Evolutionary conservation across 2,113 vertebrate species (phyloP), one percentile per base, ranked within the genome.

Genomic region (Xiphophorus hellerii): DNA sequence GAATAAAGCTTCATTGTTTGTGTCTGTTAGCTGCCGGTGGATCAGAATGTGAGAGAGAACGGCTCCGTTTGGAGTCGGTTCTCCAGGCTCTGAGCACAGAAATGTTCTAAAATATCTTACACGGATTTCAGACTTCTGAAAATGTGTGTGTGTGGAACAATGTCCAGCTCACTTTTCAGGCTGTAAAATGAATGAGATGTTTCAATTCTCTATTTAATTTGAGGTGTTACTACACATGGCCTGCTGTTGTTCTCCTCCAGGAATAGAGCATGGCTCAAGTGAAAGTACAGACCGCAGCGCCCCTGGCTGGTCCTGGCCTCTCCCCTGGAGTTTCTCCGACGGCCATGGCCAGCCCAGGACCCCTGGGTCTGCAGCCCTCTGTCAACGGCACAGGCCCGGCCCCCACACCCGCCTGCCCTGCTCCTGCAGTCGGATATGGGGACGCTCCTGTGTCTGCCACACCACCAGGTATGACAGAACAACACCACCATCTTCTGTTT

Each of bases 231-330:
- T 35, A 60, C 4, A 64, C 33, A 17, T 48, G 48, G 6, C 17
- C 1, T 25, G 60, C 54, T 83, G 13, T 60, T 54, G 17, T 78
- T 10, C 74, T 25, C 5, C 81, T 93, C 31, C 90, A 97, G 96
- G 92, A 92, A 94, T 89, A 95, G 94, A 95, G 91, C 94, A 97
- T 97, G 96, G 96, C 96, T 94, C 96, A 98, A 96, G 95, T 97
- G 90, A 97, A 96, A 95, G 95, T 96, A 95, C 96, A 96, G 96
- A 95, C 95, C 86, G 85, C 96, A 95, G 93, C 95, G 76, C 94
- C 94, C 92, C 92, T 96, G 84, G 92, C 95, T 72, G 96, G 95
- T 92, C 94, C 95, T 95, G 88, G 95, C 92, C 93, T 95, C 91
- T 92, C 95, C 76, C 91, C 96, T 71, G 88, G 94, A 88, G 93